These are phyloP conservation scores for Melipona quadrifasciata DNA, from an alignment of 1,140 invertebrate species.

Conservation along the genomic window DNA sequence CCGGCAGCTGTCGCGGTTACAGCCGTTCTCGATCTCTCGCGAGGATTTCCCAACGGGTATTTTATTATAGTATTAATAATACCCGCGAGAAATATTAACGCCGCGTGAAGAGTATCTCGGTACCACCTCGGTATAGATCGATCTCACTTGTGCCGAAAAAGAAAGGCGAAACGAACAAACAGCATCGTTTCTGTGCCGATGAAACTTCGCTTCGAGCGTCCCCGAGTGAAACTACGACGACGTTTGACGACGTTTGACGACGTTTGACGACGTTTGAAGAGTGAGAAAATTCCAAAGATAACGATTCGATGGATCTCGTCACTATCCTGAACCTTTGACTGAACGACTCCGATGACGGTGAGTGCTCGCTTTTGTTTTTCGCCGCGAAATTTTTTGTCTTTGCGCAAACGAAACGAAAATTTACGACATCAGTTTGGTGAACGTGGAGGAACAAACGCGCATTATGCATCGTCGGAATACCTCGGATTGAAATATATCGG, in stretches of 20 bases:
- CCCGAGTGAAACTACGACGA: not conserved
- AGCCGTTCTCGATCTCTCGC: not conserved
- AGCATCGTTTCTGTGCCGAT: too few relatives aligned
- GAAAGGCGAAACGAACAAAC: too few relatives aligned
- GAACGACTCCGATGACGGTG: constrained; percentile 6
- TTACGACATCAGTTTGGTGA: not conserved
- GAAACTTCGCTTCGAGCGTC: too few relatives aligned
- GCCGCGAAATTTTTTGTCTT: too few relatives aligned
- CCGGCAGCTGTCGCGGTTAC: constrained; percentile 33
- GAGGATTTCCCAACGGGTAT: not conserved
- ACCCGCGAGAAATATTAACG: too few relatives aligned
- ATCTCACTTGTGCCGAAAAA: too few relatives aligned
- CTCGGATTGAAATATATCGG: not conserved
- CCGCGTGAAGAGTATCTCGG: too few relatives aligned
- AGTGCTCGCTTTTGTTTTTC: not conserved
- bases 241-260: not conserved
- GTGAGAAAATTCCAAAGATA: not conserved
- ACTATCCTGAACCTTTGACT: not conserved
- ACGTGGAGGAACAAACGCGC: not conserved
- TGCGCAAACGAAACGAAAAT: not conserved
- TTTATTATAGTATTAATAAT: too few relatives aligned
- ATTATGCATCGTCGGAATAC: constrained; percentile 4
- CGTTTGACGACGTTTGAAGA: not conserved
- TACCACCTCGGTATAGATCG: too few relatives aligned
- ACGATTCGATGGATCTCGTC: constrained; percentile 1